phyloP scores from a whole-genome alignment of 1,140 invertebrate genomes.

The Phymastichus coffea region DNA sequence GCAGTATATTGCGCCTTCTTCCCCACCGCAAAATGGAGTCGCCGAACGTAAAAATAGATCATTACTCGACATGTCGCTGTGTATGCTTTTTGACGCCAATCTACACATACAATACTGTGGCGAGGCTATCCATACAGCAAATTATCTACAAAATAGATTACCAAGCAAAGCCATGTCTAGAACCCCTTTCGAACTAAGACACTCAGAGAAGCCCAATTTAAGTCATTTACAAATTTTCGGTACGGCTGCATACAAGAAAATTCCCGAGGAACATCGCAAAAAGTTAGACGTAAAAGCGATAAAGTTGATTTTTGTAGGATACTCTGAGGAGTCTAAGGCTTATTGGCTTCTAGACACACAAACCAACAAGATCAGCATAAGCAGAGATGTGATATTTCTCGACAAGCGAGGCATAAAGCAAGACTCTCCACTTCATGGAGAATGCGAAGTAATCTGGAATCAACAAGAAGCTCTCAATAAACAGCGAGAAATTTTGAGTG shows the following conservation, averaged over 20 bases:
- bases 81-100: slow-evolving; percentile 8
- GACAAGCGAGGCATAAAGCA: too few relatives aligned
- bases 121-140: slow-evolving; percentile 46
- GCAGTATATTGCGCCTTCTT: slow-evolving; percentile 23
- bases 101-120: too few relatives aligned
- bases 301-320: slow-evolving; percentile 5
- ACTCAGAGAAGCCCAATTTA: slow-evolving; percentile 12
- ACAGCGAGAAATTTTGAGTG: too few relatives aligned
- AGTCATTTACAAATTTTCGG: slow-evolving; percentile 13
- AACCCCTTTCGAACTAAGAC: slow-evolving; percentile 31
- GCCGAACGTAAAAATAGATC: slow-evolving; percentile 35
- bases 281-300: slow-evolving; percentile 27
- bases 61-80: slow-evolving; percentile 12
- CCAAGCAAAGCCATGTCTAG: slow-evolving; percentile 5
- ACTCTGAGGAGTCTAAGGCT: slow-evolving; percentile 1
- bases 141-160: slow-evolving; percentile 43
- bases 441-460: background rate
- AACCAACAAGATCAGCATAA: slow-evolving; percentile 35
- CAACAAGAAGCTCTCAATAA: too few relatives aligned
- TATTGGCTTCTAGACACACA: slow-evolving; percentile 32
- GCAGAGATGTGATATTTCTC: too few relatives aligned
- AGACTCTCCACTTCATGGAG: too few relatives aligned
- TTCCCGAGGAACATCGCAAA: slow-evolving; percentile 33
- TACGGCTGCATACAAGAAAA: slow-evolving; percentile 9
- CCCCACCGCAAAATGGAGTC: slow-evolving; percentile 25